Evolutionary conservation across 2,797 vertebrate species (phyloP), one percentile per base, ranked within the genome.

Genomic region (Thunnus albacares): DNA sequence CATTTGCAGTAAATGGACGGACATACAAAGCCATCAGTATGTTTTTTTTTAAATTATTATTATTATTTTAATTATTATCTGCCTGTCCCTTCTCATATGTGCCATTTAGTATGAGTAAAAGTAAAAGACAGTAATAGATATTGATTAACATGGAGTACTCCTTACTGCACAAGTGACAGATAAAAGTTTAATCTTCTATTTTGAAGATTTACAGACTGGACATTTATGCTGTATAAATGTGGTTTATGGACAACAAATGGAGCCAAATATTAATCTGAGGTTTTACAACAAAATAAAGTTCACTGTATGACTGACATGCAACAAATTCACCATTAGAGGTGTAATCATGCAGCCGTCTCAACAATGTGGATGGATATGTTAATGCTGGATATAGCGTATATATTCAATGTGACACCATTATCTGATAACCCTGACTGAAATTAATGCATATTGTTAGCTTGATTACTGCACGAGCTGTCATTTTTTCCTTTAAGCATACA

Each of bases 71-170:
- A 17, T 18, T 47, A 47, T 18, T 17, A 38, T 30, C 28, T 60
- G 20, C 38, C 35, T 61, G 22, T 12, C 17, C 6, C 28, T 64
- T n/a, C 7, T 33, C 35, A 33, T 41, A 30, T 24, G 51, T 68
- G 15, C n/a, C 51, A 5, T 62, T 64, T 47, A 35, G 49, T 75
- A 0, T 64, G 73, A 74, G 56, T 60, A 26, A 70, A 65, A 61
- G 53, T 51, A 49, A 74, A 80, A 80, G 59, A 55, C 24, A 52
- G 62, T 72, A 14, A 75, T 58, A 49, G 30, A 81, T 41, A 70
- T 35, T 75, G 47, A 80, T 63, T 9, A 56, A 45, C 26, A 38
- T 13, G 57, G 33, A 49, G 2, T n/a, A 28, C 12, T 26, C 45
- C 14, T 26, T 15, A 49, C 45, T 18, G 45, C 20, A 57, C 45